Evolutionary conservation across 2,888 invertebrate genomes (phyloP), one percentile per base, ranked within the genome.

Genomic region (Eupithecia centaureata): DNA sequence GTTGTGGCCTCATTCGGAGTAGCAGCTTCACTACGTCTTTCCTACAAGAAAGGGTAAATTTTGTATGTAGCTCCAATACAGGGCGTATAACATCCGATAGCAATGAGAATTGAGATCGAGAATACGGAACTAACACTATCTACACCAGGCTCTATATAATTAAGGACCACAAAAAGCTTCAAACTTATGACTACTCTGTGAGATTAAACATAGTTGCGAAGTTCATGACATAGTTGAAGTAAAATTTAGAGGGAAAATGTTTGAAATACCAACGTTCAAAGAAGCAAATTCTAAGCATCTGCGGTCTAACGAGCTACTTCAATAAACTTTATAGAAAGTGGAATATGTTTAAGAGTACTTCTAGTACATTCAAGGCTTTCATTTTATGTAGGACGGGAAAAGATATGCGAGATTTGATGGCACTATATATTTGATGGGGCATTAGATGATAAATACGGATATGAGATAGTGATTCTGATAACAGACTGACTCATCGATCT

Each of bases 11-110:
- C 18, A 96, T 96, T 74, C 96, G 95, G 35, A 99, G 95, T 73
- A 99, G 93, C 79, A 97, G 94, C 88, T 98, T 96, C 63, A 99
- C 98, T 0, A 97, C 97, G 82, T 98, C 97, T 86, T 97, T 92
- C 87, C 96, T 96, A 86, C 0, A 27, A 27, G 58, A 52, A 61
- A 63, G 13, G 27, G 5, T 1, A 56, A 47, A n/a, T 27, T 27
- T 15, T 15, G 25, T 27, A 22, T 10, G 22, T 42, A n/a, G n/a
- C n/a, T n/a, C n/a, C n/a, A n/a, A n/a, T n/a, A n/a, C n/a, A n/a
- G n/a, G n/a, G n/a, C n/a, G n/a, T n/a, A n/a, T n/a, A n/a, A n/a
- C n/a, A n/a, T n/a, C n/a, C n/a, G n/a, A n/a, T n/a, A n/a, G n/a
- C n/a, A n/a, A n/a, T n/a, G n/a, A n/a, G n/a, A n/a, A n/a, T n/a